Conservation (phyloP, 2,797 vertebrate genomes). For the Alauda arvensis region DNA sequence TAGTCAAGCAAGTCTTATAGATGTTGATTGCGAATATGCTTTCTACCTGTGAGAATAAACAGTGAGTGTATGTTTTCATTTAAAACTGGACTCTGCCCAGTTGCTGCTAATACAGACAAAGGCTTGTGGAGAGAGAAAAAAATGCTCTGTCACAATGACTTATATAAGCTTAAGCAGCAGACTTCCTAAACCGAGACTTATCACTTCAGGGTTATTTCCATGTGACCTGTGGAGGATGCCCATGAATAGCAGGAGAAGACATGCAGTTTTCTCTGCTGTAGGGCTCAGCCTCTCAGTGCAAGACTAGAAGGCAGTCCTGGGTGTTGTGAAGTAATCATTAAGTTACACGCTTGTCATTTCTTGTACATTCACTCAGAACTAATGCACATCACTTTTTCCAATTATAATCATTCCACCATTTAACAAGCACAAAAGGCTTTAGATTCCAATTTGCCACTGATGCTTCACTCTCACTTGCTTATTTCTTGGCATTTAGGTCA, state of each 20-base stretch:
- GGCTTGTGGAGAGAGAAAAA: constrained; percentile 48
- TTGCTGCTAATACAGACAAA: constrained; percentile 49
- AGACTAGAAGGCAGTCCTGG: constrained; percentile 69
- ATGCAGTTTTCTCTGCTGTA: constrained; percentile 75
- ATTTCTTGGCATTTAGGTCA: constrained; percentile 77
- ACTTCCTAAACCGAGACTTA: constrained; percentile 79
- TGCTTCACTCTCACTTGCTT: constrained; percentile 76
- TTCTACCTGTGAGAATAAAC: constrained; percentile 45
- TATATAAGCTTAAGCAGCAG: constrained; percentile 72
- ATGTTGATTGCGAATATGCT: constrained; percentile 9
- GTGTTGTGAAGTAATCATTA: constrained; percentile 81
- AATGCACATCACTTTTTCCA: constrained; percentile 85
- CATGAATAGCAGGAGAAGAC: constrained; percentile 73
- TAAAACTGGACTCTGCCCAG: constrained; percentile 52
- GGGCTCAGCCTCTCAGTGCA: constrained; percentile 63
- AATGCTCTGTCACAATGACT: constrained; percentile 68
- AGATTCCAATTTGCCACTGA: constrained; percentile 84
- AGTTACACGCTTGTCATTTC: constrained; percentile 85
- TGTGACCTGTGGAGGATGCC: constrained; percentile 77
- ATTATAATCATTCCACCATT: constrained; percentile 86
- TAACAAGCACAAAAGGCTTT: constrained; percentile 84
- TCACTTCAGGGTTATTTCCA: constrained; percentile 80
- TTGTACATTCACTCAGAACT: constrained; percentile 85
- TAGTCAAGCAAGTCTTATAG: not conserved
- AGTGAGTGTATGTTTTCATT: constrained; percentile 48